phyloP scores from a whole-genome alignment of 2,113 vertebrate genomes.

The Deroptyus accipitrinus region DNA sequence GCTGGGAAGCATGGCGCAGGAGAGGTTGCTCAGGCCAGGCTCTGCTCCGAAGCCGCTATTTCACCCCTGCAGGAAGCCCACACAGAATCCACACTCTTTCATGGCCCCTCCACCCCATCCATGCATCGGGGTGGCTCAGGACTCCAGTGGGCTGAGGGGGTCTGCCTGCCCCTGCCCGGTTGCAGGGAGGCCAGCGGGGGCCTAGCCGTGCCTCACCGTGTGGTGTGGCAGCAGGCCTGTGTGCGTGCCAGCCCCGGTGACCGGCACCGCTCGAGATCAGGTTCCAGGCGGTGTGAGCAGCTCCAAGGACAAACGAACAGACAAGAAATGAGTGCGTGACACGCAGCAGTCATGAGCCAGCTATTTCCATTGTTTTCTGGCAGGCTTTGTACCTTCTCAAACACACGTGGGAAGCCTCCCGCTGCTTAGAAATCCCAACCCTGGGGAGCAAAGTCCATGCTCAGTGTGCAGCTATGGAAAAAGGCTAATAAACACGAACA shows the following conservation, averaged over 20 bases:
- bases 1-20: not conserved
- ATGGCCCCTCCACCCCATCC: rapidly evolving
- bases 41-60: rapidly evolving
- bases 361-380: constrained; percentile 59
- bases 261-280: not conserved
- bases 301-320: constrained; percentile 22
- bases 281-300: not conserved
- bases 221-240: not conserved
- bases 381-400: constrained; percentile 57
- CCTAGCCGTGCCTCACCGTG: rapidly evolving
- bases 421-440: constrained; percentile 26
- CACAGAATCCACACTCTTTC: rapidly evolving
- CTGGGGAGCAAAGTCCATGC: constrained; percentile 32
- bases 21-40: not conserved
- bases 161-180: not conserved
- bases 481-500: not conserved
- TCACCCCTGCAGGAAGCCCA: not conserved
- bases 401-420: constrained; percentile 46
- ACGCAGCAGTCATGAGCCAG: constrained; percentile 48
- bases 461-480: not conserved
- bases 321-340: constrained; percentile 31
- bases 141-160: not conserved
- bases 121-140: rapidly evolving
- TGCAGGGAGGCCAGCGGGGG: not conserved
- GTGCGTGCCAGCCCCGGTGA: not conserved